Base-by-base conservation (phyloP, 1,140 invertebrate genomes). In the Eufriesea mexicana region DNA sequence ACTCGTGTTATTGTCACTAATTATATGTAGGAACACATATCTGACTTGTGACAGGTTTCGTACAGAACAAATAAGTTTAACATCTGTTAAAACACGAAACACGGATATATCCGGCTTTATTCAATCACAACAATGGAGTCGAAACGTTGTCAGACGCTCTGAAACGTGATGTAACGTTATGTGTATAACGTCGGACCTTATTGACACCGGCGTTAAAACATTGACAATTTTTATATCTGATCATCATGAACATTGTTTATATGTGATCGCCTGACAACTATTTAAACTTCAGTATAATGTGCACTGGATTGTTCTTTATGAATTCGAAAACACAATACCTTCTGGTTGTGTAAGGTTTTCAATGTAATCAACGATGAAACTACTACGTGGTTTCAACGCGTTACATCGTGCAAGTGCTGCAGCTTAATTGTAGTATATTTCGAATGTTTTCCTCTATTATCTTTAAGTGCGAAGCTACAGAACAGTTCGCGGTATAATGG, bases 401-500 rank as follows among this genome's bases (percentile, higher is more conserved):
- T 79, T 25, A 55, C 77, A 81, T 78, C 76, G 78, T 78, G 72
- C 47, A 54, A 75, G 25, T 49, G 68, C 61, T 49, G 51, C 64
- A 62, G 66, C 28, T 14, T 84, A 77, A 70, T 61, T 25, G 28
- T 77, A 23, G 28, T 59, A 74, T 49, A 49, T 42, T 23, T 28
- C 59, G 84, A 83, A 85, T 83, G 79, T 72, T 71, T 72, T 57
- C 49, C 54, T 57, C 59, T 45, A 54, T 84, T 67, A 49, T 54
- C 10, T 6, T 42, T 62, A 35, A 61, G 61, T 51, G 35, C 10
- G 25, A 66, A 67, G 47, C 54, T 68, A 70, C 67, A 42, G 74
- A 67, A 72, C 61, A 59, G 23, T 81, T 75, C 76, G 54, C 59
- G 78, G 59, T 66, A 78, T 82, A 91, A 95, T 95, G 94, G 93